Conservation (phyloP, 2,888 invertebrate species). For the Rhagonycha lutea region DNA sequence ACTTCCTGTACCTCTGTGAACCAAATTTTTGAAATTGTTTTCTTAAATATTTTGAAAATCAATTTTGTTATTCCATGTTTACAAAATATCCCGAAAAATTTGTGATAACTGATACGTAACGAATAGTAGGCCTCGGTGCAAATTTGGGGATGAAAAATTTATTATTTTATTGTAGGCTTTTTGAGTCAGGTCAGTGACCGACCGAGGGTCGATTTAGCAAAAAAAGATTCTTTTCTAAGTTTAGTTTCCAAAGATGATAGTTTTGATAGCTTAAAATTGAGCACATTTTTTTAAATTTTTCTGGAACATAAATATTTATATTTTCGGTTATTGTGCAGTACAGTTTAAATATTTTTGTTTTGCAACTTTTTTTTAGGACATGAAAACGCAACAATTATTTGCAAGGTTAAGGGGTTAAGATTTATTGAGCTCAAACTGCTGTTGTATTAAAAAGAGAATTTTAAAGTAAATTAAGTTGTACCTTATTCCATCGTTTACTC, state of each 20-base stretch:
- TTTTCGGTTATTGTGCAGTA: background rate
- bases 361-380: background rate
- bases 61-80: background rate
- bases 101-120: background rate
- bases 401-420: background rate
- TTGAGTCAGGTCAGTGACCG: background rate
- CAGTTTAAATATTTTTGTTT: background rate
- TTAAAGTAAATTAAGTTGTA: background rate
- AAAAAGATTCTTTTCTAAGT: background rate
- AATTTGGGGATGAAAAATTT: background rate
- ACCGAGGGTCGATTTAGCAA: background rate
- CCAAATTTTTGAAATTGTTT: background rate
- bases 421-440: background rate
- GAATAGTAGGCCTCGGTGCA: background rate
- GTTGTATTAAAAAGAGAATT: background rate
- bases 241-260: background rate
- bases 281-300: background rate
- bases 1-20: constrained; percentile 10
- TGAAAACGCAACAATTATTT: background rate
- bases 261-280: background rate
- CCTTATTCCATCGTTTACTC: background rate
- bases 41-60: background rate
- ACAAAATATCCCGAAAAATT: too few relatives aligned
- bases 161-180: background rate
- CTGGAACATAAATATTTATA: background rate